Percentiles rank a stretch among this genome's conserved stretches.
phyloP scores from a whole-genome alignment of 2,797 vertebrate genomes.

The Tokudaia muenninki region DNA sequence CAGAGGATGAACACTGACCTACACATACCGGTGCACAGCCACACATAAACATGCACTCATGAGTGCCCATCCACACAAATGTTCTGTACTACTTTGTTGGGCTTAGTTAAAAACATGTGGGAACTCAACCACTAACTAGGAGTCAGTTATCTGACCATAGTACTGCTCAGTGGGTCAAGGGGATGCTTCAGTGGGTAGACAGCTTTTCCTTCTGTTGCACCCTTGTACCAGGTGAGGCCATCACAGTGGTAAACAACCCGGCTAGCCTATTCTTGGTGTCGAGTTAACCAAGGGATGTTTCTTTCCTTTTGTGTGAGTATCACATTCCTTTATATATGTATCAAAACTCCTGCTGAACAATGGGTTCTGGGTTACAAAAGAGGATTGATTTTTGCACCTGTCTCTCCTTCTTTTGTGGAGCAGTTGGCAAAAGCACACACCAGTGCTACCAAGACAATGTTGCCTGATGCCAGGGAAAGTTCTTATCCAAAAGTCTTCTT shows the following conservation, averaged over 20 bases:
- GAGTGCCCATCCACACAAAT: neutral
- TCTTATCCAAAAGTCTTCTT: neutral
- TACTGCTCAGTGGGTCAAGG: neutral
- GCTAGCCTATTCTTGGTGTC: neutral
- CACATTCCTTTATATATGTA: neutral
- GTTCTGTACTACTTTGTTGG: neutral
- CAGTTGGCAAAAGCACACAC: neutral
- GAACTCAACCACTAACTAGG: neutral
- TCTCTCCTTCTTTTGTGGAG: neutral
- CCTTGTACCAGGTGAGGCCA: neutral
- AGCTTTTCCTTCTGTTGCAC: neutral
- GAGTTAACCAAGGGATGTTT: neutral
- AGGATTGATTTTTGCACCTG: neutral
- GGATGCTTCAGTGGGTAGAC: neutral
- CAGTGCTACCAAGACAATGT: neutral
- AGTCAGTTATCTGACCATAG: neutral
- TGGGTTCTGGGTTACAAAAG: neutral
- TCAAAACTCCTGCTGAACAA: neutral
- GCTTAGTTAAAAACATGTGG: neutral
- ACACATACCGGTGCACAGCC: neutral
- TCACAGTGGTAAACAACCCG: neutral
- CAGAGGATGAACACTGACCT: neutral
- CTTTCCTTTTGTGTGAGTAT: neutral
- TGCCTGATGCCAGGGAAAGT: slow-evolving; percentile 23
- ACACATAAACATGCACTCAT: neutral